Evolutionary conservation across 2,797 vertebrate species (phyloP), one percentile per base, ranked within the genome.

Genomic region (Eulemur mongoz): DNA sequence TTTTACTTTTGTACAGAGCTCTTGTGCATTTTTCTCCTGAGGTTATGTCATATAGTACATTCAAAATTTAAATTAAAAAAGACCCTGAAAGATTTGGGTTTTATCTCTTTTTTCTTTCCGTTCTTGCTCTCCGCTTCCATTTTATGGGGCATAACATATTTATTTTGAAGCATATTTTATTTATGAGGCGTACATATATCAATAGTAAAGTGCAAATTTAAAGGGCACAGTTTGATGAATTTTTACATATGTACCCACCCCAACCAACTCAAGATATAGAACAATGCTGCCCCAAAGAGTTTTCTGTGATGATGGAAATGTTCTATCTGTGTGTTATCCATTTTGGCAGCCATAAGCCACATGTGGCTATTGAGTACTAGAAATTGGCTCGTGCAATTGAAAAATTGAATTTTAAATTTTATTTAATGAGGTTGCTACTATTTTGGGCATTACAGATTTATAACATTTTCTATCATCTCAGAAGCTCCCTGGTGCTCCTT

Each of bases 41-140:
- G 57, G 69, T 88, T 5, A 67, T 27, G 2, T 43, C 45, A 84
- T 12, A 78, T 67, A 50, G 52, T 67, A 63, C 12, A 78, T 80
- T 92, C 70, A 93, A 92, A 96, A 70, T 72, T 90, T 63, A 96
- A 88, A 57, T 23, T 32, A n/a, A 40, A 57, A 89, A 91, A 54
- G 20, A 1, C 43, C 15, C 2, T 54, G 73, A 87, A 82, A 89
- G 27, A 81, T 76, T 18, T 61, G 35, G 4, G 23, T 92, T 32
- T 70, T 22, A 1, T 57, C 52, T 76, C 67, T 38, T 59, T 43
- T 67, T 32, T 70, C 59, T 82, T 65, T 65, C 23, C 35, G 27
- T n/a, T 50, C 18, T 65, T 87, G 18, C 5, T 78, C 14, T 95
- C 61, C 13, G 27, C 85, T 80, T 67, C 10, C 1, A 27, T 57